Conservation (phyloP, 2,113 vertebrate genomes). For the Brevimyrus niger region DNA sequence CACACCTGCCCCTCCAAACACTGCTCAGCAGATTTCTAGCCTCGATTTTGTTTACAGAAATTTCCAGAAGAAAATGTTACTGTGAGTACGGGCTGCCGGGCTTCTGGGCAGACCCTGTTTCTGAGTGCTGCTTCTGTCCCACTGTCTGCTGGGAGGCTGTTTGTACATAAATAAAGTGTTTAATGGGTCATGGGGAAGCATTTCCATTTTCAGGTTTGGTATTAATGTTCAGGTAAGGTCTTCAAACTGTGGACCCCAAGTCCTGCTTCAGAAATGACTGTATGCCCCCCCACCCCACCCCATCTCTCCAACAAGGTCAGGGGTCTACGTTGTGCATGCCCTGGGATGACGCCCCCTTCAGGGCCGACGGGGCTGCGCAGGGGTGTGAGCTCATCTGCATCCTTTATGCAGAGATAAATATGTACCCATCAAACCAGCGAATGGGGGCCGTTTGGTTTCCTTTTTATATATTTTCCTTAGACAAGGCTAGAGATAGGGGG, state of each 20-base stretch:
- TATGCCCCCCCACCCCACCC: not conserved
- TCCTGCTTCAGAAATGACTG: not conserved
- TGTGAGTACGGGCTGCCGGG: not conserved
- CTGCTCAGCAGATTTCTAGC: not conserved
- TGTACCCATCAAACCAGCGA: not conserved
- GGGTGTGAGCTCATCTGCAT: not conserved
- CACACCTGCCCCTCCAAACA: not conserved
- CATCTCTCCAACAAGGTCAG: not conserved
- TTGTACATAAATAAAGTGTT: not conserved
- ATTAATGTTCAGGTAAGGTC: not conserved
- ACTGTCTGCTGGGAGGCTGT: not conserved
- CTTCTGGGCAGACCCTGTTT: not conserved
- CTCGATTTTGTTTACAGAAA: not conserved
- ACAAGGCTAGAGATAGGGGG: not conserved
- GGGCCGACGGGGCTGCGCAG: not conserved
- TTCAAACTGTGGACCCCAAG: not conserved
- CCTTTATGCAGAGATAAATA: not conserved
- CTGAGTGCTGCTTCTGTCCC: not conserved
- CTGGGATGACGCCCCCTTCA: not conserved
- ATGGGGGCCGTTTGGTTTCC: not conserved
- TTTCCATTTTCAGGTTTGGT: not conserved
- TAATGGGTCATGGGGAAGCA: not conserved
- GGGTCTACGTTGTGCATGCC: not conserved
- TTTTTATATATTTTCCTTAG: not conserved
- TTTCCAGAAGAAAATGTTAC: not conserved